Evolutionary conservation across 2,888 invertebrate species (phyloP).

Genomic region (Nezara viridula): DNA sequence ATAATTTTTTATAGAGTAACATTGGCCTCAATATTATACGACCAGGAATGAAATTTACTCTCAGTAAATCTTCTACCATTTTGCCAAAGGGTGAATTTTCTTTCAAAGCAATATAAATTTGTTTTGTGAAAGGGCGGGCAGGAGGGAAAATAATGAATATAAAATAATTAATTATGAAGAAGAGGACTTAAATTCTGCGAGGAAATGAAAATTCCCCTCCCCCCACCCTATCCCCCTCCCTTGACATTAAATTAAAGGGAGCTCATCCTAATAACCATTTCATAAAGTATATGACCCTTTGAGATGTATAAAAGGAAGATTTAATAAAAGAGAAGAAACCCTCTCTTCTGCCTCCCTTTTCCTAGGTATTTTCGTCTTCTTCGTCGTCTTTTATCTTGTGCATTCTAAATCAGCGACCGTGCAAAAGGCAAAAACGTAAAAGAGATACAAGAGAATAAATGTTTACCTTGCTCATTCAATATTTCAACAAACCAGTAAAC

Average conservation of each 20-base stretch:
- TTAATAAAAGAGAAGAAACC: conserved; percentile 59
- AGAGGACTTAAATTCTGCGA: conserved; percentile 59
- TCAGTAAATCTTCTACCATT: conserved; percentile 12
- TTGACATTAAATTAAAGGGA: conserved; percentile 59
- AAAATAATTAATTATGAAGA: conserved; percentile 62
- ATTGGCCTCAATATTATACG: conserved; percentile 1
- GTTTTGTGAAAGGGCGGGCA: conserved; percentile 50
- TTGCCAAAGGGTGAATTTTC: conserved; percentile 11
- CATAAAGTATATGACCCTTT: conserved; percentile 60
- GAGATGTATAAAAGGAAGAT: conserved; percentile 60
- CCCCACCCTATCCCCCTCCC: conserved; percentile 17
- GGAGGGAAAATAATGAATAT: conserved; percentile 57
- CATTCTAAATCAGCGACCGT: conserved; percentile 36
- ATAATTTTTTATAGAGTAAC: neutral
- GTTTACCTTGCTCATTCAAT: neutral
- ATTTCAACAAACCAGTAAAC: neutral
- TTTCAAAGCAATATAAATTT: conserved; percentile 41
- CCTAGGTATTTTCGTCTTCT: conserved; percentile 41
- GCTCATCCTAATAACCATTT: conserved; percentile 56
- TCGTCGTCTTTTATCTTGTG: conserved; percentile 28
- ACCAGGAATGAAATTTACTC: conserved; percentile 10
- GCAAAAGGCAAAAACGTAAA: neutral
- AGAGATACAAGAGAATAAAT: neutral
- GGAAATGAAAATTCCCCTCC: conserved; percentile 58
- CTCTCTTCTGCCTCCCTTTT: conserved; percentile 45